A percentile compares a stretch with the other conserved stretches of the same genome.
Conservation (phyloP, 2,888 invertebrate genomes). For the Phasia obesa region DNA sequence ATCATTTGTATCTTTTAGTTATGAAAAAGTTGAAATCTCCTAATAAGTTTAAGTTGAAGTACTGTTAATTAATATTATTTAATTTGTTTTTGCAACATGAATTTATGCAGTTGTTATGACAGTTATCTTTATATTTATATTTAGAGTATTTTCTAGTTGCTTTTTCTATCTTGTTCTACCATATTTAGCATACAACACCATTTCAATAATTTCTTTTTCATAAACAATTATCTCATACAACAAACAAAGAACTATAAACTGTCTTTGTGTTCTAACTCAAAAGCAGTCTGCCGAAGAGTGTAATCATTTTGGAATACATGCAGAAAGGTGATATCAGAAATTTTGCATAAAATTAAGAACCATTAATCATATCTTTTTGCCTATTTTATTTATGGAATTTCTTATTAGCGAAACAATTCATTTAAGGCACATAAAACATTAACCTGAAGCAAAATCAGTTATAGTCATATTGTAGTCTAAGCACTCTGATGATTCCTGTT, state of each 20-base stretch:
- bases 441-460: slow-evolving; percentile 20
- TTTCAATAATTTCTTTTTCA: slow-evolving; percentile 33
- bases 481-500: slow-evolving; percentile 30
- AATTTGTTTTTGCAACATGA: slow-evolving; percentile 11
- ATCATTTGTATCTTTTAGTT: too few relatives aligned
- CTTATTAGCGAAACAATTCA: slow-evolving; percentile 19
- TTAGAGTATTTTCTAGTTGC: slow-evolving; percentile 15
- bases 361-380: background rate
- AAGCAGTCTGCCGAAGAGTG: slow-evolving; percentile 10
- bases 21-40: slow-evolving; percentile 30
- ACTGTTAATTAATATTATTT: slow-evolving; percentile 57
- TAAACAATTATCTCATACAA: slow-evolving; percentile 39
- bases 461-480: slow-evolving; percentile 29
- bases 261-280: slow-evolving; percentile 25
- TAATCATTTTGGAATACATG: background rate
- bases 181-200: slow-evolving; percentile 53
- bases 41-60: slow-evolving; percentile 27
- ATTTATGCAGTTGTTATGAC: slow-evolving; percentile 27
- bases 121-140: slow-evolving; percentile 33
- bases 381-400: background rate
- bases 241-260: slow-evolving; percentile 57
- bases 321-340: background rate
- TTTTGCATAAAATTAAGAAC: background rate
- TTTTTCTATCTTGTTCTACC: slow-evolving; percentile 22
- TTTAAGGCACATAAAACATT: slow-evolving; percentile 4